These are phyloP conservation scores for Aphelocoma coerulescens DNA, from an alignment of 2,113 vertebrate genomes.

Conservation along the genomic window DNA sequence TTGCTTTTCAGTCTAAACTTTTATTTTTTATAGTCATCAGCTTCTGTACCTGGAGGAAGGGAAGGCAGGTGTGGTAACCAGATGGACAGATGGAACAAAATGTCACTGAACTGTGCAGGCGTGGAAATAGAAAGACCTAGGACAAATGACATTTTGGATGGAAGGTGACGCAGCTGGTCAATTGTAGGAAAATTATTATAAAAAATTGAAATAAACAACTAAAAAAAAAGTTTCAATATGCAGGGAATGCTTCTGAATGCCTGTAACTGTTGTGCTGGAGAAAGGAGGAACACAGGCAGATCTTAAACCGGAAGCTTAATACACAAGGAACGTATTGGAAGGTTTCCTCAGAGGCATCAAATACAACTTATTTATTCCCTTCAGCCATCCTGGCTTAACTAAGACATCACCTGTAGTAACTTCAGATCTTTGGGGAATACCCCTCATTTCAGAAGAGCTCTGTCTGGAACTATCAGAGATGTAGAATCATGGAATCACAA, in stretches of 20 bases:
- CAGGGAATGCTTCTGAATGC: not conserved
- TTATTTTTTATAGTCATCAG: slow-evolving; percentile 35
- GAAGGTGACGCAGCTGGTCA: slow-evolving; percentile 10
- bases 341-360: not conserved
- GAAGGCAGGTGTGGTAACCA: slow-evolving; percentile 50
- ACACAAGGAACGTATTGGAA: fast-evolving
- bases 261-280: not conserved
- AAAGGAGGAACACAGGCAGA: not conserved
- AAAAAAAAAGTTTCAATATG: not conserved
- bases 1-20: not conserved
- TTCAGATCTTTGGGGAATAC: not conserved
- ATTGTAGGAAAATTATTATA: not conserved
- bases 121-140: not conserved
- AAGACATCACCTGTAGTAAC: not conserved
- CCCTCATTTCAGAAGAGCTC: not conserved
- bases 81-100: slow-evolving; percentile 56
- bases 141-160: not conserved
- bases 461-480: not conserved
- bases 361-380: not conserved
- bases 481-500: not conserved
- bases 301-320: not conserved
- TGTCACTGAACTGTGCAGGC: not conserved
- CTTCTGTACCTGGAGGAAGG: slow-evolving; percentile 1
- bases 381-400: not conserved
- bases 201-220: not conserved